Evolutionary conservation across 2,113 vertebrate genomes (phyloP).

Genomic region (Centropristis striata): DNA sequence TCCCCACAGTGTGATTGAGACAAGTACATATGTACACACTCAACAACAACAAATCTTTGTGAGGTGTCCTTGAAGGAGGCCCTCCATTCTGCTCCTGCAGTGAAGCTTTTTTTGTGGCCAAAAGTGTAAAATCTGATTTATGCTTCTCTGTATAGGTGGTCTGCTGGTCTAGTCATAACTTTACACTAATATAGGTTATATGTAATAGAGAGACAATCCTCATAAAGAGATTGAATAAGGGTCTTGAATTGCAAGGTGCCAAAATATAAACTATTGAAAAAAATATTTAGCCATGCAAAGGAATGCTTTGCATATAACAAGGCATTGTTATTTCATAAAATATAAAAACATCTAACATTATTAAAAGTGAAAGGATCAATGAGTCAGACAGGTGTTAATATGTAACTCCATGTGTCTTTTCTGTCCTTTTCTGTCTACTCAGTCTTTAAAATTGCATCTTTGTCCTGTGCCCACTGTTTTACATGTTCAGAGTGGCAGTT

Average conservation of each 20-base stretch:
- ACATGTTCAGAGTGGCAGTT: conserved; percentile 8
- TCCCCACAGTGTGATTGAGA: not conserved
- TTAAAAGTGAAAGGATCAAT: too few species aligned
- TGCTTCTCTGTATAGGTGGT: not conserved
- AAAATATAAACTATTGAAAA: not conserved
- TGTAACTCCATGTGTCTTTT: not conserved
- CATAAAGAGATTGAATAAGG: not conserved
- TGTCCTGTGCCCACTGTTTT: not conserved
- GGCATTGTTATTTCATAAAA: too few species aligned
- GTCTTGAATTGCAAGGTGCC: not conserved
- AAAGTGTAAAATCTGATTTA: not conserved
- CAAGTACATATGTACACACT: not conserved
- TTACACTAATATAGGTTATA: not conserved
- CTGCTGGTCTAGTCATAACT: not conserved
- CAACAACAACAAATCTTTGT: not conserved
- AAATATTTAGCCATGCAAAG: not conserved
- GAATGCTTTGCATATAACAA: too few species aligned
- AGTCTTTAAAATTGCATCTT: not conserved
- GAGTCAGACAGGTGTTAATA: too few species aligned
- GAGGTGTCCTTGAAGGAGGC: not conserved
- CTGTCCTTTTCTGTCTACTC: not conserved
- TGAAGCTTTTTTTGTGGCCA: not conserved
- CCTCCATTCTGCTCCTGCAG: not conserved
- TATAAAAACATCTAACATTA: too few species aligned
- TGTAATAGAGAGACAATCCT: not conserved